Percentiles rank a stretch among this genome's conserved stretches.
Evolutionary conservation across 2,113 vertebrate genomes (phyloP).

Genomic region (Opisthocomus hoazin): DNA sequence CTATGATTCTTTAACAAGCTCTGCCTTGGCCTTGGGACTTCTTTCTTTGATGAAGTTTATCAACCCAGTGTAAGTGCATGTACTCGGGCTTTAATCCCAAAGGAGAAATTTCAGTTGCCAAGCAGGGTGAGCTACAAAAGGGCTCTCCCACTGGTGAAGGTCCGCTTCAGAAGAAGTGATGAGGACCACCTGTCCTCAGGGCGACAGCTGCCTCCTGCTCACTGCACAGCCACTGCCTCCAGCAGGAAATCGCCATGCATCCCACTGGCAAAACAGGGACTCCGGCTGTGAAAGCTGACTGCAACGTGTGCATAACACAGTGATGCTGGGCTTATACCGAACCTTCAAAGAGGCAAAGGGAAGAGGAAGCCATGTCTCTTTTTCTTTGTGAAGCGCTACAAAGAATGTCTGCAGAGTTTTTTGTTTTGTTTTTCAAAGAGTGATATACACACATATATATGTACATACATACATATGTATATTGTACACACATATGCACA

Average conservation of each 20-base stretch:
- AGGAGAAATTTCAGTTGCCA: not conserved
- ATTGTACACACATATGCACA: fast-evolving
- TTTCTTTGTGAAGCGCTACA: not conserved
- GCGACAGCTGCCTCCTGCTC: not conserved
- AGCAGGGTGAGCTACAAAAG: not conserved
- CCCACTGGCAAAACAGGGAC: fast-evolving
- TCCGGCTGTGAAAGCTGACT: not conserved
- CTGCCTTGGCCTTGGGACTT: not conserved
- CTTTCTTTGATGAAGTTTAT: not conserved
- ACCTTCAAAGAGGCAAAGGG: not conserved
- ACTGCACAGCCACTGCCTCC: not conserved
- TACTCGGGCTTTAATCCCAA: not conserved
- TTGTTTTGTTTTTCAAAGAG: not conserved
- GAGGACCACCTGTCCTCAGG: not conserved
- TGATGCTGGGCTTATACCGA: not conserved
- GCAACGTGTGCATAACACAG: not conserved
- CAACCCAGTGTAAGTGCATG: not conserved
- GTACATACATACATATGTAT: not conserved
- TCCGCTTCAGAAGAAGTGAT: not conserved
- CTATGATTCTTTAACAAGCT: not conserved
- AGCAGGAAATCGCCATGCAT: not conserved
- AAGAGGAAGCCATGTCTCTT: not conserved
- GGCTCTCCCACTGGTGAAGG: not conserved
- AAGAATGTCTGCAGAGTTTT: not conserved
- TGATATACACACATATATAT: not conserved